Base-by-base conservation (phyloP, 2,113 vertebrate genomes). In the Merops nubicus region DNA sequence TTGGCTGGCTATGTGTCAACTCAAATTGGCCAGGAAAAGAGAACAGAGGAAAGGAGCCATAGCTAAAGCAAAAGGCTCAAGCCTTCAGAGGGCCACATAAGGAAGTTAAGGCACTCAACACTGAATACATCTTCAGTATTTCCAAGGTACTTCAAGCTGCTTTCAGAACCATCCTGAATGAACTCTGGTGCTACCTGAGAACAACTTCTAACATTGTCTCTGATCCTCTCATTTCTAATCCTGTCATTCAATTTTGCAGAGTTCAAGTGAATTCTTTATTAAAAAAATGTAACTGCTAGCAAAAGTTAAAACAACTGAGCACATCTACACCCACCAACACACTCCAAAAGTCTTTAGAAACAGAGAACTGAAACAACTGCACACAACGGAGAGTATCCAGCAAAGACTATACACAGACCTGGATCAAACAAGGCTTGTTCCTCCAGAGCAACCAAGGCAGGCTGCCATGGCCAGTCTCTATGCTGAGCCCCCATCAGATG, bases 401-500 rank as follows among this genome's bases (percentile, higher is more conserved):
- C 18, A 60, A 64, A 70, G 45, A 64, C 16, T 48, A 47, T 4
- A 36, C 0, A n/a, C 6, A 48, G 62, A 47, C 31, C 43, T 22
- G 34, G 57, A 90, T 69, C 59, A 60, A 72, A 48, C 45, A 67
- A 43, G 19, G 65, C 33, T 83, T 78, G 38, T 9, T 72, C 31
- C 54, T 47, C 50, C 48, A 38, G 38, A n/a, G 18, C 31, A 31
- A 6, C 22, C 19, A 17, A 59, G 50, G 45, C 40, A 45, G 69
- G 43, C 48, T 81, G 74, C 22, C 43, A 6, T 3, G 17, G 26
- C 26, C 3, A 67, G 38, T 53, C 3, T 3, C 54, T 59, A 3
- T 3, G 2, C 25, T 11, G 23, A 62, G 11, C 11, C 43, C 33
- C 60, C 15, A 0, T 20, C 18, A 47, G 62, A 21, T 6, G 11